Conservation (phyloP, 2,888 invertebrate species). For the Ypsolopha scabrella region DNA sequence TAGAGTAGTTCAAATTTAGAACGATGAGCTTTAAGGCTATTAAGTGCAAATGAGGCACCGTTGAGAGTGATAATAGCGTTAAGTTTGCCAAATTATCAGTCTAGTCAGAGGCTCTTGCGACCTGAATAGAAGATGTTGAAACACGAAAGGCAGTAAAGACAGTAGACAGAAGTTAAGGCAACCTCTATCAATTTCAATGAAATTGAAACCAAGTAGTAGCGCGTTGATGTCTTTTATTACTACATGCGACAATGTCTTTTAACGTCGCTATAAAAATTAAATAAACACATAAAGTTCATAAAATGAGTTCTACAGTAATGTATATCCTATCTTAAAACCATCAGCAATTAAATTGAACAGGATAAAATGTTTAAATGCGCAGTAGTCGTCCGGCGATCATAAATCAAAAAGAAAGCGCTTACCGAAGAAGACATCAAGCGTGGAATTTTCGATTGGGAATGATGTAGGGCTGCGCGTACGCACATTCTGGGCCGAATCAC, state of each 20-base stretch:
- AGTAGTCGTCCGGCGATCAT: slow-evolving; percentile 22
- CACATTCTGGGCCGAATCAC: slow-evolving; percentile 57
- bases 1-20: slow-evolving; percentile 6
- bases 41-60: slow-evolving; percentile 15
- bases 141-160: too few relatives aligned
- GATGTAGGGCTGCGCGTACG: slow-evolving; percentile 51
- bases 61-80: slow-evolving; percentile 29
- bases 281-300: not conserved
- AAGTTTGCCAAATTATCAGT: slow-evolving; percentile 24
- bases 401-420: slow-evolving; percentile 58
- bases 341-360: slow-evolving; percentile 12
- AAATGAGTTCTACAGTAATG: not conserved
- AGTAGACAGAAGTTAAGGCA: too few relatives aligned
- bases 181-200: not conserved
- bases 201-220: not conserved
- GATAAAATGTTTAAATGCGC: slow-evolving; percentile 30
- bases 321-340: not conserved
- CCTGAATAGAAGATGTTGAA: not conserved
- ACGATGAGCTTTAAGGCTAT: slow-evolving; percentile 18
- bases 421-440: slow-evolving; percentile 56
- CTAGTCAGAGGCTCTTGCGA: not conserved
- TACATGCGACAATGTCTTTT: not conserved
- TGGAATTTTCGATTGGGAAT: slow-evolving; percentile 56
- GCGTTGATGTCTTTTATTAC: not conserved
- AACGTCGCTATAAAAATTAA: not conserved